Evolutionary conservation across 2,113 vertebrate genomes (phyloP), one percentile per base, ranked within the genome.

Genomic region (Nerophis ophidion): DNA sequence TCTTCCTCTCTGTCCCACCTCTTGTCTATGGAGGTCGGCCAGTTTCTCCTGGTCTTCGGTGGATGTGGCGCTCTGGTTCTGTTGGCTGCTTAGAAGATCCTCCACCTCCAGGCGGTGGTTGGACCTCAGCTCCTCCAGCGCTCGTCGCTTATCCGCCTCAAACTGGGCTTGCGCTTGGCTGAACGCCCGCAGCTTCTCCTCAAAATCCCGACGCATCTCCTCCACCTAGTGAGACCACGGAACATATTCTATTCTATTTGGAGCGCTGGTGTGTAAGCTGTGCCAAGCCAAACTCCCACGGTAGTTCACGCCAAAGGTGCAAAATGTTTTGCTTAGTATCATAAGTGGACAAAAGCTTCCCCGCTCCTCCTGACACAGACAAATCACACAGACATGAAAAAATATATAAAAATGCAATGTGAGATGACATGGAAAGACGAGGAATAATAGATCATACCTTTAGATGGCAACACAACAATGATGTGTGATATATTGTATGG

Each of bases 121-220:
- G 66, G 88, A 74, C 76, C 87, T 88, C 76, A 98, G 81, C 6
- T 96, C 95, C 74, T 97, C 95, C 69, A 98, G 70, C 5, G 93
- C 93, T 50, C 88, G 80, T 46, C 90, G 89, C 11, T 98, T 98
- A 65, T 98, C 95, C 61, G 92, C 92, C 79, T 97, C 95, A 81
- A 97, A 94, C 71, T 95, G 93, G 49, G 92, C 86, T 72, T 97
- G 94, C 60, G 95, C 77, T 59, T 94, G 93, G 76, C 92, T 92
- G 80, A 99, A 99, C 70, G 91, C 89, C 70, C 89, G 88, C 57
- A 98, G 86, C 77, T 92, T 93, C 71, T 98, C 96, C 75, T 99
- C 94, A 49, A 99, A 98, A 72, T 94, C 95, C 72, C 91, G 93
- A 66, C 95, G 91, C 76, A 99, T 97, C 76, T 98, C 96, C 89